phyloP scores from a whole-genome alignment of 2,797 vertebrate genomes.

The Craterocephalus amniculus region DNA sequence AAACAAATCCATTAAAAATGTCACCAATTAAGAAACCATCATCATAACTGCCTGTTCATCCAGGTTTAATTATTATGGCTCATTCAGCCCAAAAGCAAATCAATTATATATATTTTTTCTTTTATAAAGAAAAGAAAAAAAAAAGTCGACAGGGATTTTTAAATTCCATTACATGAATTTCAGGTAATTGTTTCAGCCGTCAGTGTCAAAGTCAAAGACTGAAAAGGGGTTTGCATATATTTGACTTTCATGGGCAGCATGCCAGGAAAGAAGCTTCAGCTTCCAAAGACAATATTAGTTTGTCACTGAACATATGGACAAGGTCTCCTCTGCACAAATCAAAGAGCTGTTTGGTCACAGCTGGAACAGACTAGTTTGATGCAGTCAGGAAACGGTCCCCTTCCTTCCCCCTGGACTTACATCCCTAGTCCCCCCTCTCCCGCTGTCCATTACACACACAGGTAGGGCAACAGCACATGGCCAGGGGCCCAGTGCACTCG shows the following conservation, averaged over 20 bases:
- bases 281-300: constrained; percentile 8
- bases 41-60: not conserved
- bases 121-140: not conserved
- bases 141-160: not conserved
- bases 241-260: not conserved
- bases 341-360: not conserved
- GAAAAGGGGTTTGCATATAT: constrained; percentile 1
- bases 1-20: not conserved
- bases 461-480: too few species aligned
- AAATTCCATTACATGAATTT: not conserved
- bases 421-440: too few species aligned
- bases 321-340: not conserved
- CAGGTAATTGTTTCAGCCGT: not conserved
- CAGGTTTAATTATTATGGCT: not conserved
- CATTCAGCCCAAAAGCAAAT: not conserved
- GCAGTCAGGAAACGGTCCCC: too few species aligned
- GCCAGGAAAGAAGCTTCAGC: not conserved
- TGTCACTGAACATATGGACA: constrained; percentile 8
- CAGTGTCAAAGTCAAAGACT: constrained; percentile 2
- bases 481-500: too few species aligned
- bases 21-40: not conserved
- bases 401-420: too few species aligned
- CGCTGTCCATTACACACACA: too few species aligned
- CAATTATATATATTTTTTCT: too few species aligned
- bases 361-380: not conserved